phyloP scores from a whole-genome alignment of 2,888 invertebrate genomes.

The Criorhina ranunculi region DNA sequence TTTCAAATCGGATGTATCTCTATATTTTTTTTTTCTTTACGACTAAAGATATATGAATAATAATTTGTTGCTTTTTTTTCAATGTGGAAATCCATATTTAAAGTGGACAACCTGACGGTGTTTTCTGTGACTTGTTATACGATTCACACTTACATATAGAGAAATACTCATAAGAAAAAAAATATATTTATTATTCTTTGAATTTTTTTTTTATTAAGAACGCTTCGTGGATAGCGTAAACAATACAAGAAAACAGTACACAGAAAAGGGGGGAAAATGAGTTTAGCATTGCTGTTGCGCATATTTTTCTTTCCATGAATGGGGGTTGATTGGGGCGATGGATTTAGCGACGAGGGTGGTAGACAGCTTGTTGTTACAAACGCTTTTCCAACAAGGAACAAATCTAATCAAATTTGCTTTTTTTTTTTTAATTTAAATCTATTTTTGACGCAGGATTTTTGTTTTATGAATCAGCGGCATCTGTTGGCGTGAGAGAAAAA shows the following conservation, averaged over 20 bases:
- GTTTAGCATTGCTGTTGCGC: conserved; percentile 68
- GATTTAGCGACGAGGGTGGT: conserved; percentile 46
- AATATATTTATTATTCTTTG: conserved; percentile 45
- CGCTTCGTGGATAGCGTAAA: conserved; percentile 64
- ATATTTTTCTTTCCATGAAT: conserved; percentile 38
- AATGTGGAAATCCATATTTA: conserved; percentile 51
- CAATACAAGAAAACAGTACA: conserved; percentile 47
- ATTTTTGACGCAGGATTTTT: conserved; percentile 2
- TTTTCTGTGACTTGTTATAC: conserved; percentile 5
- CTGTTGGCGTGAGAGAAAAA: conserved; percentile 19
- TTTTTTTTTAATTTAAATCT: conserved; percentile 26
- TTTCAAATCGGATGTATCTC: conserved; percentile 68
- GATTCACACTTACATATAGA: conserved; percentile 2
- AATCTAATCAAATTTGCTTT: not conserved
- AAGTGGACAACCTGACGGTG: conserved; percentile 15
- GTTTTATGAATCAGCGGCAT: conserved; percentile 28
- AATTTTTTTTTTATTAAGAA: conserved; percentile 48
- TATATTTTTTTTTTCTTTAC: conserved; percentile 30
- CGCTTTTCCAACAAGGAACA: conserved; percentile 32
- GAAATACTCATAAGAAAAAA: conserved; percentile 3
- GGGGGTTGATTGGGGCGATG: not conserved
- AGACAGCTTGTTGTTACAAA: conserved; percentile 54
- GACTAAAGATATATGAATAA: conserved; percentile 27
- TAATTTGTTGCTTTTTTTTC: conserved; percentile 21
- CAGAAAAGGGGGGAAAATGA: conserved; percentile 48